Percentiles rank a stretch among this genome's conserved stretches.
These are phyloP conservation scores for Agrypnus murinus DNA, from an alignment of 2,888 invertebrate species.

Conservation along the genomic window DNA sequence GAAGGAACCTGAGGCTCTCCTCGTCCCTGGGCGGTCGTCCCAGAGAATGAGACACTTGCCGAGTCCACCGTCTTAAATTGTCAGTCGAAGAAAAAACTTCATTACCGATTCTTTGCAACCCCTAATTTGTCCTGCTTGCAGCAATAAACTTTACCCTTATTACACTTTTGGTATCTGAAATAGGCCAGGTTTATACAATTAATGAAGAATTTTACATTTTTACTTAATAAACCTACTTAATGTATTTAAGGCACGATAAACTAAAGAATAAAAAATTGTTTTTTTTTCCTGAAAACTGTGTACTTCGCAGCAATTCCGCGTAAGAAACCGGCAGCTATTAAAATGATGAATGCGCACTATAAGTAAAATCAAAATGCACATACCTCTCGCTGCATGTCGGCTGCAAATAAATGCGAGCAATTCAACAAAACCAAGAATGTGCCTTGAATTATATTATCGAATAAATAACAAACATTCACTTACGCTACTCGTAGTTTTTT, in stretches of 20 bases:
- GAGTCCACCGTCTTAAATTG: constrained; percentile 68
- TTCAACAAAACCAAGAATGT: constrained; percentile 66
- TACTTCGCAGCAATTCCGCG: constrained; percentile 61
- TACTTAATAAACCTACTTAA: constrained; percentile 22
- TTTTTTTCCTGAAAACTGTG: constrained; percentile 17
- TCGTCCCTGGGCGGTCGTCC: constrained; percentile 69
- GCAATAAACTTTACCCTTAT: constrained; percentile 34
- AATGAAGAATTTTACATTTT: constrained; percentile 15
- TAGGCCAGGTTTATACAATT: background rate
- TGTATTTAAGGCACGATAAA: constrained; percentile 23
- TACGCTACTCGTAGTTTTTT: constrained; percentile 53
- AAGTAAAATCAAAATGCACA: constrained; percentile 67
- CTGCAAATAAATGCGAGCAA: constrained; percentile 62
- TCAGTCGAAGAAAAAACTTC: constrained; percentile 67
- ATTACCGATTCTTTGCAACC: constrained; percentile 44
- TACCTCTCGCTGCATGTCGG: constrained; percentile 66
- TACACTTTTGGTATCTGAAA: constrained; percentile 6
- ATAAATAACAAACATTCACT: constrained; percentile 60
- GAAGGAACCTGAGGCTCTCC: constrained; percentile 67
- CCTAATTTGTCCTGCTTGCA: constrained; percentile 47
- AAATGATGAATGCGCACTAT: constrained; percentile 65
- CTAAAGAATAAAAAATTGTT: constrained; percentile 9
- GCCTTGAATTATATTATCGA: constrained; percentile 64
- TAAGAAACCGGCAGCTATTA: constrained; percentile 66
- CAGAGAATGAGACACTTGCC: constrained; percentile 70